Percentiles rank a stretch among this genome's conserved stretches.
These are phyloP conservation scores for Caenorhabditis brenneri DNA, from an alignment of 1,140 invertebrate species.

Conservation along the genomic window DNA sequence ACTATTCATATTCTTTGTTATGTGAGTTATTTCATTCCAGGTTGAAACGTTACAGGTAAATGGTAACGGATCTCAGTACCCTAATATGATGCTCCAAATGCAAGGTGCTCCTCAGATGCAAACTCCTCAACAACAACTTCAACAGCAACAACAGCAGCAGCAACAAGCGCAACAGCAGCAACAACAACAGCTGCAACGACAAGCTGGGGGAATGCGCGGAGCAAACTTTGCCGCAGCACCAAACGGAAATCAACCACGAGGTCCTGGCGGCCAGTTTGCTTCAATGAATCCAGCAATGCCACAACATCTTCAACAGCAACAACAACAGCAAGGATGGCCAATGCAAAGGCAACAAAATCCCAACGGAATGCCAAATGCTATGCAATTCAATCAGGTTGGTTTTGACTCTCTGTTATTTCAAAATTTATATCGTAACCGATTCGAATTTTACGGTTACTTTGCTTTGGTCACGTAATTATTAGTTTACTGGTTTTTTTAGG, in stretches of 20 bases:
- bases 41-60: background rate
- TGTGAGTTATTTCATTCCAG: background rate
- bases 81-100: background rate
- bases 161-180: background rate
- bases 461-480: no score
- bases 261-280: slow-evolving; percentile 1
- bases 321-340: background rate
- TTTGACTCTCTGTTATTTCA: slow-evolving; percentile 3
- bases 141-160: background rate
- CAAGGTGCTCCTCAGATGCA: background rate
- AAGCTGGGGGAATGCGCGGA: background rate
- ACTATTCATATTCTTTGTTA: background rate
- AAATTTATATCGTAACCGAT: background rate
- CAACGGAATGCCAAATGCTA: background rate
- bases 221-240: background rate
- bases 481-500: no score
- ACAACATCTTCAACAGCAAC: background rate
- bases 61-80: background rate
- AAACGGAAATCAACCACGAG: background rate
- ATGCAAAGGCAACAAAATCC: background rate
- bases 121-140: background rate
- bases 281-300: slow-evolving; percentile 23
- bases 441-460: no score
- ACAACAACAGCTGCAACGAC: background rate
- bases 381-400: slow-evolving; percentile 20